These are phyloP conservation scores for Thera obeliscata DNA, from an alignment of 2,888 invertebrate genomes.

Conservation along the genomic window DNA sequence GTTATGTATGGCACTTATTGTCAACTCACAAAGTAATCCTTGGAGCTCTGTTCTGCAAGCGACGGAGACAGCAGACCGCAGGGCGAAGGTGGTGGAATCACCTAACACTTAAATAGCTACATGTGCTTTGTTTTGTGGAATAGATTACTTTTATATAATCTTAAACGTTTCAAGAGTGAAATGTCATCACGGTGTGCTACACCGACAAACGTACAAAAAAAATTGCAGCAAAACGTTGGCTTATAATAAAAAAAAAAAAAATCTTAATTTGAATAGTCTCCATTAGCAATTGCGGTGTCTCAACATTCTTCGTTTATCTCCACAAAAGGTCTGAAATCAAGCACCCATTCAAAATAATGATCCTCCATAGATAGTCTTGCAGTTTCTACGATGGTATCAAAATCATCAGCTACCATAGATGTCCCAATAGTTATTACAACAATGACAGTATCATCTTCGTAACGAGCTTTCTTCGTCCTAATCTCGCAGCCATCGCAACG, in stretches of 20 bases:
- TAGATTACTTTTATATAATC: conserved; percentile 3
- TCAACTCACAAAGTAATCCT: conserved; percentile 68
- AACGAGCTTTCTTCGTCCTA: conserved; percentile 47
- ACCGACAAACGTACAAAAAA: background rate
- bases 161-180: background rate
- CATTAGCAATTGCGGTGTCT: conserved; percentile 16
- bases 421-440: conserved; percentile 11
- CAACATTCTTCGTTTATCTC: conserved; percentile 10
- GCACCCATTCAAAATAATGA: conserved; percentile 30
- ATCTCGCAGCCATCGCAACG: conserved; percentile 67
- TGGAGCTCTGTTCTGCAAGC: conserved; percentile 74
- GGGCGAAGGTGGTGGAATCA: conserved; percentile 71
- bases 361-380: conserved; percentile 10
- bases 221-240: background rate
- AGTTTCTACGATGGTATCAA: conserved; percentile 17
- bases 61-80: conserved; percentile 75
- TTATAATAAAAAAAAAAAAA: background rate
- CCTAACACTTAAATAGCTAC: conserved; percentile 19
- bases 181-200: no score
- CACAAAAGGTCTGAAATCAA: conserved; percentile 26
- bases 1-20: background rate
- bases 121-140: conserved; percentile 29
- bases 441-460: conserved; percentile 31
- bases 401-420: conserved; percentile 11
- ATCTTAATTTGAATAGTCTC: conserved; percentile 8